Percentiles rank a stretch among this genome's conserved stretches.
Evolutionary conservation across 2,797 vertebrate species (phyloP).

Genomic region (Lagorchestes hirsutus): DNA sequence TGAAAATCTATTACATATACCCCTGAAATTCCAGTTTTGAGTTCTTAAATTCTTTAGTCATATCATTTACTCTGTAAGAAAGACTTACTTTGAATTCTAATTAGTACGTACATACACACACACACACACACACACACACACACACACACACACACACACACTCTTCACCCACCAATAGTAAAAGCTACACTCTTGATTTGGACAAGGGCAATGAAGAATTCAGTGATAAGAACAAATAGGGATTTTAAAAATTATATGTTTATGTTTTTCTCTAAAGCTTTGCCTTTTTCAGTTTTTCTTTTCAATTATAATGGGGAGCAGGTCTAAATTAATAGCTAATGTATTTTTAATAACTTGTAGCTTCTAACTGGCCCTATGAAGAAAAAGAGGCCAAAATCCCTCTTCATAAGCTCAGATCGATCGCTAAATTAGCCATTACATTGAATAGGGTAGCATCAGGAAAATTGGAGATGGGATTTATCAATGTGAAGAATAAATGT

Average conservation of each 20-base stretch:
- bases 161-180: neutral
- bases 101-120: neutral
- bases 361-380: neutral
- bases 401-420: neutral
- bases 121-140: too few species aligned
- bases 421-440: neutral
- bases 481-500: neutral
- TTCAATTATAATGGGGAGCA: neutral
- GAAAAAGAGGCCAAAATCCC: neutral
- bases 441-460: neutral
- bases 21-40: constrained; percentile 15
- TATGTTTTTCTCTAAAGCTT: neutral
- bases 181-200: neutral
- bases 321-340: neutral
- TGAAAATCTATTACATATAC: neutral
- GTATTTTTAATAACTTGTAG: neutral
- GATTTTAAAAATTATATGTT: neutral
- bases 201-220: neutral
- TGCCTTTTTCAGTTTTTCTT: neutral
- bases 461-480: neutral
- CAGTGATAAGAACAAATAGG: neutral
- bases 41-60: constrained; percentile 8
- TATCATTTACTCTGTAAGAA: neutral
- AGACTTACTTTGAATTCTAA: neutral
- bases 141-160: too few species aligned